Conservation (phyloP, 2,797 vertebrate genomes). For the Avahi laniger region DNA sequence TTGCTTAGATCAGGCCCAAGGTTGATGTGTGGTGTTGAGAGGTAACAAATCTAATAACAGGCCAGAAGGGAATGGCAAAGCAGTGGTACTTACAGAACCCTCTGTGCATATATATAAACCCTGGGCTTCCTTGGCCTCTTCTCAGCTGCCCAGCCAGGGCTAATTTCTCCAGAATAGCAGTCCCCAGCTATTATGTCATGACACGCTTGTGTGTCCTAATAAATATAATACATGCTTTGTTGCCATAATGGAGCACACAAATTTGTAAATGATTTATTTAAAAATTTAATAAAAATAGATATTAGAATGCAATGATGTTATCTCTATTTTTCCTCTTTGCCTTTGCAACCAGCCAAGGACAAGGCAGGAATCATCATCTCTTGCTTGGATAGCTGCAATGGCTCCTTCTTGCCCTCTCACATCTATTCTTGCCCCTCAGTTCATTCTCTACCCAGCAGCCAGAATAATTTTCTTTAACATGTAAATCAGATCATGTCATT, state of each 20-base stretch:
- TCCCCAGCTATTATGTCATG: not conserved
- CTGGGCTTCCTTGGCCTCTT: not conserved
- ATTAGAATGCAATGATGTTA: not conserved
- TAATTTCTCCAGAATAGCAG: not conserved
- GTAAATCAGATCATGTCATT: not conserved
- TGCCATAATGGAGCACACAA: not conserved
- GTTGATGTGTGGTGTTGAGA: not conserved
- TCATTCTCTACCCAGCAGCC: not conserved
- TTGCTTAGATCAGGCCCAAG: not conserved
- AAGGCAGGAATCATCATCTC: not conserved
- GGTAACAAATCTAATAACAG: not conserved
- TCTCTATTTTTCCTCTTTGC: not conserved
- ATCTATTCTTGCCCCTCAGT: not conserved
- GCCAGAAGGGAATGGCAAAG: not conserved
- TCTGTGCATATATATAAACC: not conserved
- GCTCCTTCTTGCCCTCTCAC: not conserved
- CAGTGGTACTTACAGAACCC: not conserved
- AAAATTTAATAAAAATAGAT: not conserved
- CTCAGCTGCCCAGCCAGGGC: not conserved
- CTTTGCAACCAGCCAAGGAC: not conserved
- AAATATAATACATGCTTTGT: not conserved
- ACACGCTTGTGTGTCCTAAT: not conserved
- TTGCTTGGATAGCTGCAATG: not conserved
- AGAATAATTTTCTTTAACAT: constrained; percentile 24
- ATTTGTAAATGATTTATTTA: not conserved